Evolutionary conservation across 1,140 invertebrate species (phyloP), one percentile per base, ranked within the genome.

Genomic region (Aradophagus sp.): DNA sequence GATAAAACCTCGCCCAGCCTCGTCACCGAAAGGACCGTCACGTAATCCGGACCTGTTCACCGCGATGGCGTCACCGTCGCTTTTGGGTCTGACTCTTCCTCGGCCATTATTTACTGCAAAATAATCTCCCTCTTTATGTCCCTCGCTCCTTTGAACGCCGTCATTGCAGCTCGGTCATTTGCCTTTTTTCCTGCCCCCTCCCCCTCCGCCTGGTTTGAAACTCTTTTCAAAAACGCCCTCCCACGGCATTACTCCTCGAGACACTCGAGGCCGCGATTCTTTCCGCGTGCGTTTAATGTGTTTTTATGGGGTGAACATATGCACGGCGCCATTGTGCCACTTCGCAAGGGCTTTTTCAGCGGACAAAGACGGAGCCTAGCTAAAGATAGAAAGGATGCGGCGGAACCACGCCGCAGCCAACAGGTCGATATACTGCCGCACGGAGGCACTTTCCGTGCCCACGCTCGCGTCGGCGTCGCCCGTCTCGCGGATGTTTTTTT

Each of bases 331-430:
- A 45, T 58, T 59, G 12, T 53, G 56, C 39, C 44, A 58, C n/a
- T n/a, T n/a, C n/a, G 3, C 4, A 29, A n/a, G 10, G 27, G 27
- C 4, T 5, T 31, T 48, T 47, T 50, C 34, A 23, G 5, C 19
- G 19, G 16, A 55, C 20, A 66, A 66, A 66, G 52, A 65, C 16
- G 14, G 39, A 13, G 34, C 15, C 53, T 61, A 71, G 75, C 80
- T 81, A 81, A 81, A 81, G 80, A 80, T 81, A 81, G 78, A 81
- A 75, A 68, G 68, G 68, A 52, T 62, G 70, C 78, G 78, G 78
- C 78, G 74, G 71, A 77, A 48, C 58, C 77, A 55, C 55, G 73
- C 66, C 73, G 76, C 76, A 76, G 76, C 76, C 73, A 78, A 78
- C 77, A 80, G 77, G 78, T 80, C 78, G 78, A 81, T 80, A 81